Evolutionary conservation across 1,140 invertebrate species (phyloP), one percentile per base, ranked within the genome.

Genomic region (Ceratoteleas bidentatus): DNA sequence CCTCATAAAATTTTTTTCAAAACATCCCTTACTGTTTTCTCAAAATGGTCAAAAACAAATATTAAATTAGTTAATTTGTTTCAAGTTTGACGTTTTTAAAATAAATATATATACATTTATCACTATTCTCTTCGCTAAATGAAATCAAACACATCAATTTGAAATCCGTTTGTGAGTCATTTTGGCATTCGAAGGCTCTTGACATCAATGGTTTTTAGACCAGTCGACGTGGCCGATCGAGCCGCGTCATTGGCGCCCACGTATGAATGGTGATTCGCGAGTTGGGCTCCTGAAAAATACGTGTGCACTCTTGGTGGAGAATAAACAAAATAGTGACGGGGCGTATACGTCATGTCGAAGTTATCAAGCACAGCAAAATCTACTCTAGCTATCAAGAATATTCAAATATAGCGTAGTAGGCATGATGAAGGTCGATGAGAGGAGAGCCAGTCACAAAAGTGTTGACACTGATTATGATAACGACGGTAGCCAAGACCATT

Each of bases 261-360:
- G 84, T 86, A 70, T 83, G 69, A 50, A 83, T 81, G 49, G 73
- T 83, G 75, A 83, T 81, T 64, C 60, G 79, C 81, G 81, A 81
- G 64, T 79, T 72, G 70, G 82, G 58, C 72, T 79, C 64, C 78
- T 61, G 53, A 81, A 83, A 79, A 82, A 86, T 84, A 83, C 70
- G 74, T 65, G 65, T 72, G 79, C 75, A 81, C 64, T 83, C 81
- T 78, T 85, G 84, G 85, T 83, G 83, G 80, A 69, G 84, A 87
- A 87, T 89, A 87, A 89, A 88, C 85, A 89, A 88, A 89, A 89
- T 87, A 88, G 80, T 90, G 88, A 89, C 86, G 85, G 87, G 84
- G 88, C 88, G 86, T 84, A 87, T 83, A 82, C 66, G 60, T 73
- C 69, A 72, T 84, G 66, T 77, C 81, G 68, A 84, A 73, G 65